These are phyloP conservation scores for Drosophila tristis DNA, from an alignment of 1,140 invertebrate genomes.

Conservation along the genomic window DNA sequence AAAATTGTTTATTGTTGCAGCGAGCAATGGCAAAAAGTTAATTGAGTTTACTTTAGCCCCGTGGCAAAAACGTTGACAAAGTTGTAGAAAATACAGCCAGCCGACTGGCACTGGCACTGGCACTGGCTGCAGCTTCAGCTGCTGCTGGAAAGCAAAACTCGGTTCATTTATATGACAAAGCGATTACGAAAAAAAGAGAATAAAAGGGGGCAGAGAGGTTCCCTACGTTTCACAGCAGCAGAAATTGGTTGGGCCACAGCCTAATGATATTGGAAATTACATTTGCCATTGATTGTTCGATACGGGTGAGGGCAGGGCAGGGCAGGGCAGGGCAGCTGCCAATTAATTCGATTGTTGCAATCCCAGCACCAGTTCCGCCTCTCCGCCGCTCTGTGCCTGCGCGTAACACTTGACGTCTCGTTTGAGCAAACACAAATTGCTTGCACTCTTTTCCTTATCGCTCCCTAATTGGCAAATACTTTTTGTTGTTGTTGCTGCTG, in stretches of 20 bases:
- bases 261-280: slow-evolving; percentile 71
- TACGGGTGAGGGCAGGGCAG: not conserved
- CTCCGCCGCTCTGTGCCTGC: not conserved
- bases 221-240: not conserved
- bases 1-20: slow-evolving; percentile 79
- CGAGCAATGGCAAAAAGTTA: slow-evolving; percentile 72
- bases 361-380: not conserved
- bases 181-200: slow-evolving; percentile 29
- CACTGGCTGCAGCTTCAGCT: slow-evolving; percentile 3
- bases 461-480: slow-evolving; percentile 40
- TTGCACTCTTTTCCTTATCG: slow-evolving; percentile 4
- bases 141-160: slow-evolving; percentile 40
- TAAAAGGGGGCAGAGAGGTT: too few species aligned
- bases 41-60: slow-evolving; percentile 76
- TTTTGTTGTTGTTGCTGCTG: not conserved
- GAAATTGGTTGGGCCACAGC: slow-evolving; percentile 49
- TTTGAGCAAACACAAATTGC: slow-evolving; percentile 27
- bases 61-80: slow-evolving; percentile 77
- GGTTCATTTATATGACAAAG: slow-evolving; percentile 73
- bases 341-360: slow-evolving; percentile 49
- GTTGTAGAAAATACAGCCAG: slow-evolving; percentile 64
- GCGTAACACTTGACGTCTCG: slow-evolving; percentile 15
- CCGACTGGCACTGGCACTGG: not conserved
- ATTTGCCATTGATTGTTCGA: slow-evolving; percentile 60
- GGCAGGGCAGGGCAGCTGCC: slow-evolving; percentile 2